These are phyloP conservation scores for Tachystola acroxantha DNA, from an alignment of 2,888 invertebrate species.

Conservation along the genomic window DNA sequence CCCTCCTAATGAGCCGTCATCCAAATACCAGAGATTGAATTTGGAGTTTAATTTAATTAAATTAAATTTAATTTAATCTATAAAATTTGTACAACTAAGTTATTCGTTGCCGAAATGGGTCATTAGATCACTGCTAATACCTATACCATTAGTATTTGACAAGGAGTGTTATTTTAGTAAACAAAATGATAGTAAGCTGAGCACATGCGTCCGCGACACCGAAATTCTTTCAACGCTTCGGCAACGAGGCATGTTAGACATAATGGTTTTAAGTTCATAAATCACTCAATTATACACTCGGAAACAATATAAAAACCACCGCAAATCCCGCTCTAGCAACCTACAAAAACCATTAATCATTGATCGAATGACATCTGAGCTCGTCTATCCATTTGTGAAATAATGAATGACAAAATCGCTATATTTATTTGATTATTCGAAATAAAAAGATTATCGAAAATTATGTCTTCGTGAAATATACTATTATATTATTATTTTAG, in stretches of 20 bases:
- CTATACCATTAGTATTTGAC: conserved; percentile 12
- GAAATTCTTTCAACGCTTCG: conserved; percentile 56
- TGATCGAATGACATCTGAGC: conserved; percentile 20
- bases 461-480: too few relatives aligned
- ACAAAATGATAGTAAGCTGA: conserved; percentile 27
- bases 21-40: too few relatives aligned
- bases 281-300: conserved; percentile 65
- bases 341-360: conserved; percentile 48
- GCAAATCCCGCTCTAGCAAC: conserved; percentile 44
- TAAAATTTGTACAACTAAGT: too few relatives aligned
- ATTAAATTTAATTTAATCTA: too few relatives aligned
- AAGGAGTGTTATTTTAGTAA: conserved; percentile 30
- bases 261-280: conserved; percentile 62
- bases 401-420: not conserved
- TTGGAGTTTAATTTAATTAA: too few relatives aligned
- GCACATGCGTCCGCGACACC: conserved; percentile 47
- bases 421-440: too few relatives aligned
- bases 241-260: conserved; percentile 60
- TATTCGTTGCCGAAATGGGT: not conserved
- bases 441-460: too few relatives aligned
- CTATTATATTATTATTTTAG: conserved; percentile 22
- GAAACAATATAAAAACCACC: conserved; percentile 34
- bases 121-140: conserved; percentile 3
- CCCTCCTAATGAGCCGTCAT: too few relatives aligned
- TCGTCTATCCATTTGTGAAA: not conserved